Conservation (phyloP, 2,797 vertebrate genomes). For the Pangasius mekongensis region DNA sequence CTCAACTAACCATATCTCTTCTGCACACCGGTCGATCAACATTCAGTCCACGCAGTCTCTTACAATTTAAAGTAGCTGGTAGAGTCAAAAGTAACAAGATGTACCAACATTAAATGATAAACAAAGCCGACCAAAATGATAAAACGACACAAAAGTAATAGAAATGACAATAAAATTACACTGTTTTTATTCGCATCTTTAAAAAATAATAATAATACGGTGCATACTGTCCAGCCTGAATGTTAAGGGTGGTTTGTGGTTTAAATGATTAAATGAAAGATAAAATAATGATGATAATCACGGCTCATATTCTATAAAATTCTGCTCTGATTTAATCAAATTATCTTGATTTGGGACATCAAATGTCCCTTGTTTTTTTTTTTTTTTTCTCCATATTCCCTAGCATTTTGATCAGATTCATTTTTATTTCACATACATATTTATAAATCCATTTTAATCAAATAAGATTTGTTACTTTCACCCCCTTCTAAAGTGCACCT, state of each 20-base stretch:
- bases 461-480: neutral
- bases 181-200: neutral
- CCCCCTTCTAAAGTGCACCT: neutral
- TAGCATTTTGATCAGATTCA: neutral
- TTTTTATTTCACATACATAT: neutral
- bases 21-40: neutral
- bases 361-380: neutral
- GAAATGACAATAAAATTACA: neutral
- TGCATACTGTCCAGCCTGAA: neutral
- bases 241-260: neutral
- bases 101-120: neutral
- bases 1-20: neutral
- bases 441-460: neutral
- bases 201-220: neutral
- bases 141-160: neutral
- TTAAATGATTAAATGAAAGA: neutral
- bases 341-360: conserved; percentile 1
- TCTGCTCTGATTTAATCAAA: neutral
- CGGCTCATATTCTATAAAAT: neutral
- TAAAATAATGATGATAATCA: neutral
- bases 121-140: neutral
- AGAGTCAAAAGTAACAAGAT: neutral
- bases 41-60: neutral
- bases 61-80: neutral
- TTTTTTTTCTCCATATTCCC: neutral